Evolutionary conservation across 1,140 invertebrate genomes (phyloP).

Genomic region (Bactericera cockerelli): DNA sequence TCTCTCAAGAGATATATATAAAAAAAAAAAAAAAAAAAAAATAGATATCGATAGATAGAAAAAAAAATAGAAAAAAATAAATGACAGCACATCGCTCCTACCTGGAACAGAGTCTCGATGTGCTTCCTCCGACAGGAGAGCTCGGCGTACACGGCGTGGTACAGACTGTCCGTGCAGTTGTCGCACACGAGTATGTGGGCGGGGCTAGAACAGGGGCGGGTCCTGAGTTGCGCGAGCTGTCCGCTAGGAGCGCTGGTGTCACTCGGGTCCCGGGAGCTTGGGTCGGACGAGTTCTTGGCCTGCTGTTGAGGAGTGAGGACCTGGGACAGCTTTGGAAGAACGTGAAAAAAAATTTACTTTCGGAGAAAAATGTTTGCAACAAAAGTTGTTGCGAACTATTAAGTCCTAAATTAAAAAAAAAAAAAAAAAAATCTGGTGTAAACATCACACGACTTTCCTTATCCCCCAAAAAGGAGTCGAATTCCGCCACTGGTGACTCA

Average conservation of each 20-base stretch:
- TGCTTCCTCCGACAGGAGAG: constrained; percentile 42
- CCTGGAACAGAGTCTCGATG: constrained; percentile 36
- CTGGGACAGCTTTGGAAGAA: neutral
- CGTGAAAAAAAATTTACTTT: constrained; percentile 2
- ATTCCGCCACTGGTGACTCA: too few species aligned
- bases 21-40: too few species aligned
- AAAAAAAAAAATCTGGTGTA: too few species aligned
- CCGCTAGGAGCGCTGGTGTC: neutral
- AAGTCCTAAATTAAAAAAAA: too few species aligned
- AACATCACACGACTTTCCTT: too few species aligned
- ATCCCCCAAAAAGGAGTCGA: too few species aligned
- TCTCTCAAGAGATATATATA: too few species aligned
- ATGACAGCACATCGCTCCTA: too few species aligned
- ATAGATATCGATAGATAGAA: too few species aligned
- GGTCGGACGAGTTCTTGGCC: neutral
- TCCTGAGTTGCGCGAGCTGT: constrained; percentile 22
- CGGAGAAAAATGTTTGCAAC: neutral
- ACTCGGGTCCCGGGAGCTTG: neutral
- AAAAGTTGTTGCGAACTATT: too few species aligned
- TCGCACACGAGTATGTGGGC: constrained; percentile 51
- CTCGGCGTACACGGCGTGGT: constrained; percentile 33
- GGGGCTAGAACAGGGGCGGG: constrained; percentile 37
- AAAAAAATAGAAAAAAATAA: too few species aligned
- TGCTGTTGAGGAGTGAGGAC: too few species aligned
- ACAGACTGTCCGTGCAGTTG: constrained; percentile 42